phyloP scores from a whole-genome alignment of 1,140 invertebrate genomes.

The Bradynema listronoti region DNA sequence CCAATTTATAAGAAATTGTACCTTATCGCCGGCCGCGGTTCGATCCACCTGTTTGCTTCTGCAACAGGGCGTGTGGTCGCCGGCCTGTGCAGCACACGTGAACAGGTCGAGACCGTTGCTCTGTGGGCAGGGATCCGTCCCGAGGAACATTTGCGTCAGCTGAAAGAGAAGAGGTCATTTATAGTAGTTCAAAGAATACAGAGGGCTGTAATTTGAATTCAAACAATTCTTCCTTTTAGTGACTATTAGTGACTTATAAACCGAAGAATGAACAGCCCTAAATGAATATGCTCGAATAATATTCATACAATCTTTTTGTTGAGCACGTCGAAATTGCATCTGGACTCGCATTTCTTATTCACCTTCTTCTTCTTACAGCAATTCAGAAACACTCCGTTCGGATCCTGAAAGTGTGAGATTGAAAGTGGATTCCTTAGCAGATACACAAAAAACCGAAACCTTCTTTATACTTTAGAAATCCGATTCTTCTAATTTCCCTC shows the following conservation, averaged over 20 bases:
- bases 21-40: constrained; percentile 25
- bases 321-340: constrained; percentile 51
- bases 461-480: no score
- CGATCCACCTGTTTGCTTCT: constrained; percentile 22
- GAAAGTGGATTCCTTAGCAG: constrained; percentile 11
- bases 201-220: not conserved
- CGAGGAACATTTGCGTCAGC: constrained; percentile 52
- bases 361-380: constrained; percentile 39
- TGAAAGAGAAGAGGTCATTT: constrained; percentile 21
- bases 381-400: constrained; percentile 30
- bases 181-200: no score
- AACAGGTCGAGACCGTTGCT: constrained; percentile 41
- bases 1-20: no score
- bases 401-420: constrained; percentile 15
- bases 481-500: constrained; percentile 7
- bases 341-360: constrained; percentile 40
- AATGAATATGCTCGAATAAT: no score
- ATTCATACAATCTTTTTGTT: constrained; percentile 48
- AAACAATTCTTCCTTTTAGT: no score
- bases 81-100: constrained; percentile 48
- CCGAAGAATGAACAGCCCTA: no score
- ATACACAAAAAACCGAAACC: no score
- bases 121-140: constrained; percentile 53
- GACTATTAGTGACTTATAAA: no score
- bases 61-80: constrained; percentile 46